These are phyloP conservation scores for Xenotilapia caudafasciata DNA, from an alignment of 2,113 vertebrate species.

Conservation along the genomic window DNA sequence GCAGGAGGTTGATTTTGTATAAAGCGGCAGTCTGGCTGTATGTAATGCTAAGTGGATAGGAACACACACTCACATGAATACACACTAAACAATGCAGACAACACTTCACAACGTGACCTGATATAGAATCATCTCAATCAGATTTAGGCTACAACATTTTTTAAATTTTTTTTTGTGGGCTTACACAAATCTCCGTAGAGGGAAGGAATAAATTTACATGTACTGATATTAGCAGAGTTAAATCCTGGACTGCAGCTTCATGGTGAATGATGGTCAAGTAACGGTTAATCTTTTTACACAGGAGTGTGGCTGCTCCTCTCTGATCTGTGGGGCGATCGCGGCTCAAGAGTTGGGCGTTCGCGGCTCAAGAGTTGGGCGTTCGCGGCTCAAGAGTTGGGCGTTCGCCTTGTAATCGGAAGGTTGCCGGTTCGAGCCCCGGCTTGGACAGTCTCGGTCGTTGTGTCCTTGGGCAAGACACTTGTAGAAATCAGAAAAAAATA, in stretches of 20 bases:
- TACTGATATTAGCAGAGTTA: neutral
- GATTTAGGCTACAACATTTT: neutral
- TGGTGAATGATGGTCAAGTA: neutral
- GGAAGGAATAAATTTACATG: neutral
- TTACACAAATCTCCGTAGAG: neutral
- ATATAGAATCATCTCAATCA: neutral
- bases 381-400: rapidly evolving
- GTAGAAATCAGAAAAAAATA: neutral
- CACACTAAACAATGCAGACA: neutral
- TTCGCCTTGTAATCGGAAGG: rapidly evolving
- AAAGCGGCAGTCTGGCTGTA: neutral
- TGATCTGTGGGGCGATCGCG: rapidly evolving
- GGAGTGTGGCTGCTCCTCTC: neutral
- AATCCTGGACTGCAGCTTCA: neutral
- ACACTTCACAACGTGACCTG: neutral
- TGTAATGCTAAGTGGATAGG: neutral
- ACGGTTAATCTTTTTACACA: neutral
- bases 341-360: neutral
- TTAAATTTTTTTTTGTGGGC: neutral
- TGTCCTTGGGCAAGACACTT: neutral
- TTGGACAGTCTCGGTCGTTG: rapidly evolving
- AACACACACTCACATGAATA: neutral
- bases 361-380: neutral
- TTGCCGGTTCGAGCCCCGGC: rapidly evolving
- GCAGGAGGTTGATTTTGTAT: constrained; percentile 26